Conservation (phyloP, 2,113 vertebrate genomes). For the Neogale vison region DNA sequence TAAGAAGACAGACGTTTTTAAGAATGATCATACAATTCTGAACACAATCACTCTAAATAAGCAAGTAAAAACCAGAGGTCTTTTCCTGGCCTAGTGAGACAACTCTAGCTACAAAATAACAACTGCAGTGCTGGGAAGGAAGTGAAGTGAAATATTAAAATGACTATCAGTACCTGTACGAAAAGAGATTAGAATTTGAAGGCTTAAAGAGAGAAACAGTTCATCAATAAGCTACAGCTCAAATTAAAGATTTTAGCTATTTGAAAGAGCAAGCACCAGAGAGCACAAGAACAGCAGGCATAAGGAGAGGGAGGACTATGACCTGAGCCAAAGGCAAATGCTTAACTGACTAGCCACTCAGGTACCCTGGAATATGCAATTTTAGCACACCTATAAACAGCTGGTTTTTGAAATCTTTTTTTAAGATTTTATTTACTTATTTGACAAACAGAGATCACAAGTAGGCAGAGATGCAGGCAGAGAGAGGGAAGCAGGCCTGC, state of each 20-base stretch:
- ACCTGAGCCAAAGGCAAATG: background rate
- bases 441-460: too few relatives aligned
- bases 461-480: too few relatives aligned
- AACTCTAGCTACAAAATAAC: background rate
- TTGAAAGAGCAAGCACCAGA: background rate
- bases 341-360: background rate
- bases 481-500: too few relatives aligned
- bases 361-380: background rate
- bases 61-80: background rate
- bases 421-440: too few relatives aligned
- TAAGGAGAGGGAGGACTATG: background rate
- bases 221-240: background rate
- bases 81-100: background rate
- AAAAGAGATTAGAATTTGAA: background rate
- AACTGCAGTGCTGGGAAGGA: background rate
- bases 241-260: background rate
- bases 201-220: background rate
- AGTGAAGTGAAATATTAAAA: background rate
- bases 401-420: background rate
- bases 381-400: background rate
- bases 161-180: background rate
- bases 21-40: constrained; percentile 8
- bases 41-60: background rate
- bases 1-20: constrained; percentile 76
- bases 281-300: background rate